Evolutionary conservation across 2,888 invertebrate species (phyloP), one percentile per base, ranked within the genome.

Genomic region (Plagodis pulveraria): DNA sequence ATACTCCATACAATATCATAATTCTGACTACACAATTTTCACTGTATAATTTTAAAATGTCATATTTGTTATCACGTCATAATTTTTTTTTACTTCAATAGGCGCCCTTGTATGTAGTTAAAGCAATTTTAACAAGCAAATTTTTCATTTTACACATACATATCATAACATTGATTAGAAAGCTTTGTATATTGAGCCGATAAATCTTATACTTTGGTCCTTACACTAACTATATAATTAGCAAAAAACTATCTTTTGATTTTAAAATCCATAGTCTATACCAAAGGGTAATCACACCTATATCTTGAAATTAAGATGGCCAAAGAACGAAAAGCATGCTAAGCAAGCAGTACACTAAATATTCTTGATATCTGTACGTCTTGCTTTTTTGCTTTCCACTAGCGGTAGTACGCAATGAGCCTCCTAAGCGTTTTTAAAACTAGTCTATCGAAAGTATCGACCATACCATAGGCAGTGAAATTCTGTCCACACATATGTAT

Each of bases 181-280:
- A 48, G 47, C 48, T 54, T 12, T 44, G 32, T 36, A 35, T 40
- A 33, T 54, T 48, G 54, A 54, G 54, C 54, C 22, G 35, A 48
- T 12, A 47, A 47, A 36, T 36, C 34, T 36, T 52, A 45, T 56
- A 44, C 47, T 55, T 60, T 56, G 59, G 48, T 59, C 54, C 59
- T 59, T 55, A 55, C n/a, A 44, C 44, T 34, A 35, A n/a, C 22
- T 32, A 12, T 54, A 12, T 33, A 33, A n/a, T 36, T 34, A 52
- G 36, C n/a, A n/a, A n/a, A 49, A 51, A 50, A 47, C 33, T 43
- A 47, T 41, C 46, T 6, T 50, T 41, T 38, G 8, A 10, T n/a
- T 45, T 47, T 32, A 46, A 6, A 22, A n/a, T 57, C 34, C 46
- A 42, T 22, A 22, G 22, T 22, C 22, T 46, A 50, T 40, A 36